These are phyloP conservation scores for Bufo bufo DNA, from an alignment of 2,113 vertebrate species.

Conservation along the genomic window DNA sequence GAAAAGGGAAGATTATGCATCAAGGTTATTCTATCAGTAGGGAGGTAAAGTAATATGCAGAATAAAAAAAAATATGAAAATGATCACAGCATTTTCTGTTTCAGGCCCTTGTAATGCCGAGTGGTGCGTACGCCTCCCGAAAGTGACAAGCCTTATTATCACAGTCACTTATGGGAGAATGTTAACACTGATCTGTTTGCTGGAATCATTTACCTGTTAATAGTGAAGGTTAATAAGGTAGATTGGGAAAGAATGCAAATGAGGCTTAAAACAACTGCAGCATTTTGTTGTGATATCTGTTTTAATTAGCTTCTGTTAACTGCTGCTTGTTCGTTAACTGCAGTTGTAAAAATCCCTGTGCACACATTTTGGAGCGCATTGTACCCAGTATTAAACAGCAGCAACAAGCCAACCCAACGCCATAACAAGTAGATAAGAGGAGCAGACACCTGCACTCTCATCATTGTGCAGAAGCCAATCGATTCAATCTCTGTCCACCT, in stretches of 20 bases:
- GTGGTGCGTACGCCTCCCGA: background rate
- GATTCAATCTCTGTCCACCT: background rate
- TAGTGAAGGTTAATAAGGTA: conserved; percentile 52
- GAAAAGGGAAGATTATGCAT: conserved; percentile 27
- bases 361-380: conserved; percentile 36
- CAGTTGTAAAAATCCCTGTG: conserved; percentile 49
- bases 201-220: conserved; percentile 53
- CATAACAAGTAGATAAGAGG: background rate
- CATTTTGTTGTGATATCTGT: conserved; percentile 53
- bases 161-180: conserved; percentile 36
- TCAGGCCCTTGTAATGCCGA: background rate
- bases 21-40: conserved; percentile 49
- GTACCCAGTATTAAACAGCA: conserved; percentile 39
- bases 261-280: conserved; percentile 53
- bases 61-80: background rate
- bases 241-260: conserved; percentile 51
- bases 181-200: conserved; percentile 30
- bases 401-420: background rate
- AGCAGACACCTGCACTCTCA: background rate
- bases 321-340: conserved; percentile 47
- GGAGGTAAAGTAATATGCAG: conserved; percentile 8
- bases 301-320: conserved; percentile 57
- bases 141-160: conserved; percentile 37
- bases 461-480: background rate
- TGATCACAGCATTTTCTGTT: conserved; percentile 12